Percentiles rank a stretch among this genome's conserved stretches.
phyloP scores from a whole-genome alignment of 2,113 vertebrate species.

The Mesembrinibis cayennensis region DNA sequence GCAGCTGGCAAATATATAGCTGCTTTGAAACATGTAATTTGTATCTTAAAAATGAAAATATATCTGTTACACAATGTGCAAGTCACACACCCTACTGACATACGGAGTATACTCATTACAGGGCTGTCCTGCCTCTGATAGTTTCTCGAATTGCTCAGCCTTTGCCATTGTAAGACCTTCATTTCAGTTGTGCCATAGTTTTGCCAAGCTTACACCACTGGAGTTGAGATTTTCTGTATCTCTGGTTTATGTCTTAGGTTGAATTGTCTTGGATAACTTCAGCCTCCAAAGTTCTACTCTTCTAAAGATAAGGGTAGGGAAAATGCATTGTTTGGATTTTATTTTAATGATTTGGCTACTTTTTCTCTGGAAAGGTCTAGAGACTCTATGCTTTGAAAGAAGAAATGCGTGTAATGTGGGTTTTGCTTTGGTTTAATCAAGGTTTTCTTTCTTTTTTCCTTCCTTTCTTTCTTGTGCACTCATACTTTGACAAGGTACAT shows the following conservation, averaged over 20 bases:
- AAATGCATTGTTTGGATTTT: background rate
- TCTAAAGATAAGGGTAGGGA: background rate
- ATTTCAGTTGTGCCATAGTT: background rate
- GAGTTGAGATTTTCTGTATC: background rate
- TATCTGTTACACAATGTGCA: background rate
- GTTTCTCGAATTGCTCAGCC: background rate
- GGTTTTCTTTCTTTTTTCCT: background rate
- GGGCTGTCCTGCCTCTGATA: background rate
- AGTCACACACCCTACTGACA: background rate
- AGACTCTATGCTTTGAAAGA: background rate
- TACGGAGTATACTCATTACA: background rate
- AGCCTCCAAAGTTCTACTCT: background rate
- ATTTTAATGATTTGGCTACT: background rate
- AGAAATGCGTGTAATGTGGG: background rate
- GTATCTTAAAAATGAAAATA: background rate
- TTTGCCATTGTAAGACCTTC: background rate
- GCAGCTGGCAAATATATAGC: background rate
- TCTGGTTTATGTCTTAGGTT: background rate
- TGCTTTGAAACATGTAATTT: background rate
- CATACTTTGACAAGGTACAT: background rate
- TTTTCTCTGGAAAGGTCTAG: background rate
- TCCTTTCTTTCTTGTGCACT: background rate
- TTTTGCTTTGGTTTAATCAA: background rate
- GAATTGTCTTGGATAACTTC: background rate
- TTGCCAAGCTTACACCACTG: background rate